Evolutionary conservation across 2,797 vertebrate genomes (phyloP), one percentile per base, ranked within the genome.

Genomic region (Sebastiscus tertius): DNA sequence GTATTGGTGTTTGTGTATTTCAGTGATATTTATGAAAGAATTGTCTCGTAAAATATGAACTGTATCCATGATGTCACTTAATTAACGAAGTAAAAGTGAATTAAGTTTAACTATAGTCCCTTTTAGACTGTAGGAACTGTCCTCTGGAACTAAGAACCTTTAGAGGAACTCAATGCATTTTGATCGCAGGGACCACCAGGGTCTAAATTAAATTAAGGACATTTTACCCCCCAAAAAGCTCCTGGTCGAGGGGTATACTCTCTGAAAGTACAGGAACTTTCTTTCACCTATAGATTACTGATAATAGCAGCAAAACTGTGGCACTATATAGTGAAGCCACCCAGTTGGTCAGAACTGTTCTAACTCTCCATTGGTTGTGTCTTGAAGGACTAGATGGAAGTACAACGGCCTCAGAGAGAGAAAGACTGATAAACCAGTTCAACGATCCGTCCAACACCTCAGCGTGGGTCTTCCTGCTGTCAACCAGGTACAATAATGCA

Each of bases 391-490:
- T 99, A 77, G 98, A 99, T 93, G 98, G 98, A 71, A 98, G 98
- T 89, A 99, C 98, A 5, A 97, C 98, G 1, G 96, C 97, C 54
- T 98, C 98, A 0, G 98, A 99, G 92, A 96, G 98, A 91, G 98
- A 99, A 68, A 94, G 97, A 42, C 95, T 99, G 80, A 99, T 99
- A 84, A 99, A 99, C 93, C 98, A 98, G 93, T 99, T 99, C 90
- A 99, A 99, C 34, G 97, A 99, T 89, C 96, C 98, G 4, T 94
- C 92, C 86, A 99, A 99, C 88, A 95, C 94, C 42, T 95, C 96
- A 24, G 94, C 97, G 22, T 98, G 96, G 96, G 95, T 99, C 33
- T 99, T 99, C 88, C 95, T 99, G 78, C 94, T 99, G 69, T 99
- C 98, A 27, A 99, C 98, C 68, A 97, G 98, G 98, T 99, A 52